These are phyloP conservation scores for Rhinolophus ferrumequinum DNA, from an alignment of 2,113 vertebrate genomes.

Conservation along the genomic window DNA sequence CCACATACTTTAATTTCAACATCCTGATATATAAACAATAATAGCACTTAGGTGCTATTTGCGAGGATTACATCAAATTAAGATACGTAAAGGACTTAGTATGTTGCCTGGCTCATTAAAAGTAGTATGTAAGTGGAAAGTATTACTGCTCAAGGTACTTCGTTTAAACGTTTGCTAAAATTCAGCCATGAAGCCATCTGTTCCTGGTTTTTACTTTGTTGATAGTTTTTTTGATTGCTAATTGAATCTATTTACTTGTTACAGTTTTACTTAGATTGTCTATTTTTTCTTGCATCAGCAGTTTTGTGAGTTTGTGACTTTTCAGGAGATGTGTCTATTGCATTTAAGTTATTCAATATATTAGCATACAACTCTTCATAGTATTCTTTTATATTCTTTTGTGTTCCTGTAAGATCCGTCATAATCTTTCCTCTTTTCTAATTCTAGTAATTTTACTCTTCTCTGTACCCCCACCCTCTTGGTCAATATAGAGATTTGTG, in stretches of 20 bases:
- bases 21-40: neutral
- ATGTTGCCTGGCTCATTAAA: neutral
- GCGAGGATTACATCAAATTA: neutral
- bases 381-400: neutral
- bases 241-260: neutral
- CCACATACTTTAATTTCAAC: neutral
- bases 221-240: neutral
- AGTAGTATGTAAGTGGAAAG: neutral
- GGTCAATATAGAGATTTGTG: neutral
- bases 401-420: neutral
- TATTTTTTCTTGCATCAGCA: neutral
- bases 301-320: neutral
- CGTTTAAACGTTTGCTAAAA: neutral
- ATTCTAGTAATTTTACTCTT: neutral
- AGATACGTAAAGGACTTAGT: neutral
- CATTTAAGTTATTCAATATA: neutral
- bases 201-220: neutral
- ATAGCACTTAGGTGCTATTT: neutral
- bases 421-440: neutral
- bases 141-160: neutral
- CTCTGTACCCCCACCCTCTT: neutral
- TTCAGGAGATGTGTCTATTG: neutral
- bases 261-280: neutral
- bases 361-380: neutral
- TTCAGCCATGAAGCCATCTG: neutral